Conservation (phyloP, 2,888 invertebrate genomes). For the Mythimna vitellina region DNA sequence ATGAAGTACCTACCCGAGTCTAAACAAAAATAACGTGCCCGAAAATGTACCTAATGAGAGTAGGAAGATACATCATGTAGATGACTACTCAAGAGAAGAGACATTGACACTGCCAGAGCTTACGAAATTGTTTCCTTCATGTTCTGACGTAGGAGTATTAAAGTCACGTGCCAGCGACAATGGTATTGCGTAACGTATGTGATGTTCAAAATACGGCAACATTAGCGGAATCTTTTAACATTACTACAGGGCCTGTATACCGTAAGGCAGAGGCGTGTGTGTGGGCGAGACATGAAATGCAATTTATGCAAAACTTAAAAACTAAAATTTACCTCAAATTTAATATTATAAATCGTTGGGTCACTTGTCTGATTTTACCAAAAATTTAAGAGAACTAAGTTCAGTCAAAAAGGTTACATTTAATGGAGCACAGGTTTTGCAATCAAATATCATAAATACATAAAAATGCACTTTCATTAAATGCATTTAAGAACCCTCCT, state of each 20-base stretch:
- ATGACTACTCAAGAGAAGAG: conserved; percentile 19
- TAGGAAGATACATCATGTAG: conserved; percentile 28
- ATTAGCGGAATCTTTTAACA: conserved; percentile 64
- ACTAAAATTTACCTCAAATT: too few relatives aligned
- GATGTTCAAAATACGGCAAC: conserved; percentile 62
- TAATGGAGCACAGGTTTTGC: too few relatives aligned
- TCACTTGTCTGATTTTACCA: too few relatives aligned
- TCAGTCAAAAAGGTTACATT: too few relatives aligned
- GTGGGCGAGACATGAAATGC: conserved; percentile 28
- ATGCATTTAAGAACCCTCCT: too few relatives aligned
- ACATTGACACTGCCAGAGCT: conserved; percentile 41
- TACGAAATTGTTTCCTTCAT: conserved; percentile 29
- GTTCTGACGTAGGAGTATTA: conserved; percentile 24
- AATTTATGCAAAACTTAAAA: too few relatives aligned
- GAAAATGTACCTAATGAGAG: conserved; percentile 23
- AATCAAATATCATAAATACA: too few relatives aligned
- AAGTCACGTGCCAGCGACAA: conserved; percentile 43
- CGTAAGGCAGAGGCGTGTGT: conserved; percentile 45
- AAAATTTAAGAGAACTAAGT: too few relatives aligned
- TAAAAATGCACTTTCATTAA: too few relatives aligned
- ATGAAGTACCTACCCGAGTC: conserved; percentile 15
- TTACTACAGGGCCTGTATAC: conserved; percentile 51
- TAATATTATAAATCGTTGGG: too few relatives aligned
- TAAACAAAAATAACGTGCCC: conserved; percentile 27
- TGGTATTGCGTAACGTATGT: conserved; percentile 55